Percentiles rank a stretch among this genome's conserved stretches.
These are phyloP conservation scores for Tetraodon nigroviridis DNA, from an alignment of 2,113 vertebrate genomes.

Conservation along the genomic window DNA sequence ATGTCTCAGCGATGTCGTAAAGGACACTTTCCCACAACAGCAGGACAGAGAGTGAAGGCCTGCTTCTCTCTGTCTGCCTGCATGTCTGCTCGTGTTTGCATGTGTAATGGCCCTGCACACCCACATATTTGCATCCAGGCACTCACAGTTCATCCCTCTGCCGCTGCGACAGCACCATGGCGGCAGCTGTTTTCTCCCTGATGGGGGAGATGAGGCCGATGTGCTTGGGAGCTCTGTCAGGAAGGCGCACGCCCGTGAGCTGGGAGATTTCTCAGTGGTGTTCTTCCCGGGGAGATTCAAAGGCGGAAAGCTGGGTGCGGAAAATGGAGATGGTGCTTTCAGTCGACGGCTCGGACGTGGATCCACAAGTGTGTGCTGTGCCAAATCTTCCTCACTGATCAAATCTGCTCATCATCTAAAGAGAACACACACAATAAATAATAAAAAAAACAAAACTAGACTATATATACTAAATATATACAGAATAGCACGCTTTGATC, in stretches of 20 bases:
- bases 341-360: constrained; percentile 7
- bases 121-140: constrained; percentile 16
- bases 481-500: too few species aligned
- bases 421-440: not conserved
- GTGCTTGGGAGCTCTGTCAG: constrained; percentile 53
- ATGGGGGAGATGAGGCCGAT: constrained; percentile 71
- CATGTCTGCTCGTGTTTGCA: constrained; percentile 36
- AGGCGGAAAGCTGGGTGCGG: constrained; percentile 9
- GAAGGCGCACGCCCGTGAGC: constrained; percentile 10
- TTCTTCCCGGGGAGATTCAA: constrained; percentile 53
- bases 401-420: constrained; percentile 83
- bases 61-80: not conserved
- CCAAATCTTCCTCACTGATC: constrained; percentile 68
- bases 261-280: constrained; percentile 57
- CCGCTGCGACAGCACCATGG: constrained; percentile 99
- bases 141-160: constrained; percentile 99
- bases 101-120: constrained; percentile 25
- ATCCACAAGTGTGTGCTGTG: constrained; percentile 9
- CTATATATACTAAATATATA: too few species aligned
- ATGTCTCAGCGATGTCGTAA: constrained; percentile 14
- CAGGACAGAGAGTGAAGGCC: not conserved
- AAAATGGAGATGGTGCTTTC: constrained; percentile 18
- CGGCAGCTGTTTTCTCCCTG: constrained; percentile 76
- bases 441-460: not conserved
- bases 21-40: constrained; percentile 6